These are phyloP conservation scores for Sitophilus oryzae DNA, from an alignment of 1,140 invertebrate genomes.

Conservation along the genomic window DNA sequence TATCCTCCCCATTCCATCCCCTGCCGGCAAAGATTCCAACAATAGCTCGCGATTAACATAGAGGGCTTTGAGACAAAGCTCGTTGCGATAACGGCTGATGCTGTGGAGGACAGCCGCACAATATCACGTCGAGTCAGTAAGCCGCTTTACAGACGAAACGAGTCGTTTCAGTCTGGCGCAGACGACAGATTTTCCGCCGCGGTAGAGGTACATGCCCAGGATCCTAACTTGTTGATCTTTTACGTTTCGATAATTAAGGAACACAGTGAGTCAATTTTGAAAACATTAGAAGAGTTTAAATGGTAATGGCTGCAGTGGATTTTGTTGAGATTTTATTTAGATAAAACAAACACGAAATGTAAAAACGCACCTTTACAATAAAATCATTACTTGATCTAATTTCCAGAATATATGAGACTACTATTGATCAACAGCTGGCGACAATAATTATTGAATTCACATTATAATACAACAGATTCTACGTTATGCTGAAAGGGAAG, in stretches of 20 bases:
- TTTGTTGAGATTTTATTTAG: no score
- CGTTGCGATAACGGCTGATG: constrained; percentile 22
- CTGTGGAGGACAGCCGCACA: constrained; percentile 32
- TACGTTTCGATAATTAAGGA: constrained; percentile 9
- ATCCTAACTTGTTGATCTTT: constrained; percentile 12
- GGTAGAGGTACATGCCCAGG: neutral
- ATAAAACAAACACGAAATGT: no score
- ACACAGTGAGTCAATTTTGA: constrained; percentile 4
- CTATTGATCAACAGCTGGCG: no score
- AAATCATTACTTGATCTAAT: no score
- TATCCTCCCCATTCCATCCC: constrained; percentile 11
- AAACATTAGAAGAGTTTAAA: neutral
- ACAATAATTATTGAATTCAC: no score
- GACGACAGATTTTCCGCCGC: neutral
- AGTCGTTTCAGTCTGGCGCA: no score
- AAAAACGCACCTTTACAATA: no score
- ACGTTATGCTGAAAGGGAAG: no score
- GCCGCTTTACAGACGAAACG: constrained; percentile 27
- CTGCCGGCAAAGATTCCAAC: constrained; percentile 24
- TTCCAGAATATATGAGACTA: no score
- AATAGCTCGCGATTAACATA: constrained; percentile 31
- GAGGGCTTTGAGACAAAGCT: constrained; percentile 33
- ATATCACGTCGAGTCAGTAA: constrained; percentile 33
- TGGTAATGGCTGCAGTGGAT: neutral
- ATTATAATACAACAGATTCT: no score